phyloP scores from a whole-genome alignment of 2,113 vertebrate species.

The Phalacrocorax brasilianus region DNA sequence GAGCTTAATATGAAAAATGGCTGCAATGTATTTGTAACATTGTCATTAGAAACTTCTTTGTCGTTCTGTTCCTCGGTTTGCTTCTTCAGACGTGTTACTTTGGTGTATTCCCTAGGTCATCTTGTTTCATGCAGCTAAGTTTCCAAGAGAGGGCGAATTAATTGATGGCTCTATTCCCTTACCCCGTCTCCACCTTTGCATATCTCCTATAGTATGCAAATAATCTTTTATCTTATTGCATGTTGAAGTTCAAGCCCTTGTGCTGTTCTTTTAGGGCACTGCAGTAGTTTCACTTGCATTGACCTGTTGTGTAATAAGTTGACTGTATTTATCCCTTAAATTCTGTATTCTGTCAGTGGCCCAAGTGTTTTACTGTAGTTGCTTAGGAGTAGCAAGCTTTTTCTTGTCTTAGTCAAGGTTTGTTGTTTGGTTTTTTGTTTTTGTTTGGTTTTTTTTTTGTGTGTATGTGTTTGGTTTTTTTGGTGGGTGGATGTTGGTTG shows the following conservation, averaged over 20 bases:
- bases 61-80: neutral
- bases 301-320: neutral
- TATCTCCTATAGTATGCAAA: neutral
- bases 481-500: neutral
- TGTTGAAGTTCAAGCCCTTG: neutral
- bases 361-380: neutral
- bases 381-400: neutral
- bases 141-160: neutral
- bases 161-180: neutral
- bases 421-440: too few species aligned
- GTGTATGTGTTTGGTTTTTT: too few species aligned
- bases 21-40: neutral
- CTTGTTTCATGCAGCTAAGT: neutral
- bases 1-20: neutral
- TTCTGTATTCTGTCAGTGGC: neutral
- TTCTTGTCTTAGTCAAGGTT: neutral
- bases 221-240: fast-evolving
- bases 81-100: neutral
- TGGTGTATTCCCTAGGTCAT: neutral
- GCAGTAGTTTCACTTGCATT: neutral
- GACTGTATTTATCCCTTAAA: neutral
- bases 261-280: neutral
- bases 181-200: neutral
- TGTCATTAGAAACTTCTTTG: neutral
- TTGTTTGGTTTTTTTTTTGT: too few species aligned